Percentiles rank a stretch among this genome's conserved stretches.
These are phyloP conservation scores for Picus viridis DNA, from an alignment of 2,797 vertebrate genomes.

Conservation along the genomic window DNA sequence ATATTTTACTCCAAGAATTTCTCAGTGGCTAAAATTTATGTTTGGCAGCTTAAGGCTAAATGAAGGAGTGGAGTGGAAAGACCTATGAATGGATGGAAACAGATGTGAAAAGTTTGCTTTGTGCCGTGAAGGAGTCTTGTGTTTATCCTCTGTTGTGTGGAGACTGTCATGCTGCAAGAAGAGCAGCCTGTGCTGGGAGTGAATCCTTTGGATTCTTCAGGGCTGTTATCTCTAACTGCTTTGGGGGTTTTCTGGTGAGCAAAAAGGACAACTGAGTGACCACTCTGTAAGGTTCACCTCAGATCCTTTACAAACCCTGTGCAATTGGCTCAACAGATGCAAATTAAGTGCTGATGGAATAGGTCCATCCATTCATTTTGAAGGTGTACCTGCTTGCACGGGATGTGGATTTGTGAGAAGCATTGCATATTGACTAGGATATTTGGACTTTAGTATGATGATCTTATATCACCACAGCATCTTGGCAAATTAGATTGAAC, in stretches of 20 bases:
- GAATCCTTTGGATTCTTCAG: neutral
- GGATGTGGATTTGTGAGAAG: neutral
- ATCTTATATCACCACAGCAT: slow-evolving; percentile 7
- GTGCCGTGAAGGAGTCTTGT: neutral
- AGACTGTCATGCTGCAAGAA: neutral
- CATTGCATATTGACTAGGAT: slow-evolving; percentile 31
- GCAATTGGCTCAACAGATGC: neutral
- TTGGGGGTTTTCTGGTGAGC: neutral
- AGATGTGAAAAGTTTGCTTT: neutral
- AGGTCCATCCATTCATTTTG: neutral
- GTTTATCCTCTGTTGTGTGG: neutral
- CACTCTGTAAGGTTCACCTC: neutral
- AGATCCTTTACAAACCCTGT: neutral
- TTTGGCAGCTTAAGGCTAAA: neutral
- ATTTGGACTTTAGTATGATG: slow-evolving; percentile 23
- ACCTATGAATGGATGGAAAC: neutral
- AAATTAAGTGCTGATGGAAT: neutral
- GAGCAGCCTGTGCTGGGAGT: neutral
- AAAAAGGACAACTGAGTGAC: neutral
- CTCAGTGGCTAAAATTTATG: neutral
- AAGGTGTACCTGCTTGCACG: neutral
- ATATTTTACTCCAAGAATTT: neutral
- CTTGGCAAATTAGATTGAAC: slow-evolving; percentile 51
- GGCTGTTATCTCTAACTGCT: neutral
- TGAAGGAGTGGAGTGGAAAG: neutral